A percentile compares a stretch with the other conserved stretches of the same genome.
These are phyloP conservation scores for Borostomias antarcticus DNA, from an alignment of 2,797 vertebrate species.

Conservation along the genomic window DNA sequence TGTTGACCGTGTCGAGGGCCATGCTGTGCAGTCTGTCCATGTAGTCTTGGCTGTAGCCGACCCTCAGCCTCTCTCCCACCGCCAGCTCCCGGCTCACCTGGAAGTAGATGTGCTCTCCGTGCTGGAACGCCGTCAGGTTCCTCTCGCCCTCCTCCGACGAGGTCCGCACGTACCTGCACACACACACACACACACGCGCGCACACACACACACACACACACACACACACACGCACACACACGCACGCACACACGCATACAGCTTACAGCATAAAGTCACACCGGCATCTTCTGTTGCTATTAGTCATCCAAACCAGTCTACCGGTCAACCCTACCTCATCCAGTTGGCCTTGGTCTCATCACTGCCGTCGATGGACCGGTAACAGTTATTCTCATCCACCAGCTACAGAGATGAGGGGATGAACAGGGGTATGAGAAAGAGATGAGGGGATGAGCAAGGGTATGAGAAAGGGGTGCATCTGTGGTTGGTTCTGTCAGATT, in stretches of 20 bases:
- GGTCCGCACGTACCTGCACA: slow-evolving; percentile 81
- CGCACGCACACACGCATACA: not conserved
- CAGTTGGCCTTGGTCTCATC: slow-evolving; percentile 87
- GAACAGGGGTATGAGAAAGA: not conserved
- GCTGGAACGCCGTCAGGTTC: slow-evolving; percentile 87
- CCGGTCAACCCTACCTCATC: slow-evolving; percentile 81
- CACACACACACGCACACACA: too few relatives aligned
- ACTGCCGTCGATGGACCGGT: slow-evolving; percentile 85
- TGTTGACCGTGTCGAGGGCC: slow-evolving; percentile 83
- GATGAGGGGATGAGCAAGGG: not conserved
- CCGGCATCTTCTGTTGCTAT: too few relatives aligned
- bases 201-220: too few relatives aligned
- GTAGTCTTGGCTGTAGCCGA: slow-evolving; percentile 88
- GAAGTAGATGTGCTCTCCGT: slow-evolving; percentile 85
- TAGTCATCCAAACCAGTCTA: too few relatives aligned
- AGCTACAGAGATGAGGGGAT: slow-evolving; percentile 67
- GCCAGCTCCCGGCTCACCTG: slow-evolving; percentile 79
- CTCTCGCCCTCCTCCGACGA: slow-evolving; percentile 83
- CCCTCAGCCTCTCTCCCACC: slow-evolving; percentile 81
- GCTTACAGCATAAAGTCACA: slow-evolving; percentile 55
- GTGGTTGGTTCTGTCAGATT: too few relatives aligned
- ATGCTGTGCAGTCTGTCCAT: slow-evolving; percentile 83
- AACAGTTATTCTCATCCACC: slow-evolving; percentile 82
- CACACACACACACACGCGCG: too few relatives aligned
- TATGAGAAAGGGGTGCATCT: not conserved